Evolutionary conservation across 2,888 invertebrate species (phyloP), one percentile per base, ranked within the genome.

Genomic region (Chaetogeoica ovagalla): DNA sequence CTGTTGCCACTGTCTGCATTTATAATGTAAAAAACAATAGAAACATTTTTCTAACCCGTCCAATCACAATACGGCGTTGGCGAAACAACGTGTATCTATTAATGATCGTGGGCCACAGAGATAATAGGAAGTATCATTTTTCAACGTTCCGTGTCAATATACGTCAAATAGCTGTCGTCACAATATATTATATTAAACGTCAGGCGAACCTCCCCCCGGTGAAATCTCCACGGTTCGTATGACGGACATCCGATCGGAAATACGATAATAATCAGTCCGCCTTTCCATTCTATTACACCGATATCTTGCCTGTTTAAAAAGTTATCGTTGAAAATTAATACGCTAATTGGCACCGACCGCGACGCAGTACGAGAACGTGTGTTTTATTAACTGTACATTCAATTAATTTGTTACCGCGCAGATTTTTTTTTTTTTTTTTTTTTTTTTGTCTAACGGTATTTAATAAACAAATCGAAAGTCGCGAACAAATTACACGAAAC

Each of bases 241-340:
- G 79, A 79, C 55, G 63, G 63, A 79, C 57, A 65, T 79, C 70
- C 79, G 71, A 79, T 65, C 70, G 71, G 79, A 71, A 79, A 71
- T 63, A 60, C 55, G 77, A 77, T 77, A 77, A 77, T 62, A 77
- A 77, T 62, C 60, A 39, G 4, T 48, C 9, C 6, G 37, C 17
- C 60, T 77, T 62, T 60, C 48, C 37, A 23, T 70, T 70, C 68
- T 68, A 37, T 48, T 30, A 30, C 30, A 60, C 19, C n/a, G n/a
- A n/a, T 37, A n/a, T 72, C 72, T 11, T 48, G 9, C 5, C 19
- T 19, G 30, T 60, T 72, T 30, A 13, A 21, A 52, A 52, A 15
- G 17, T 52, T 30, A 30, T 52, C 30, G 55, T 55, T 39, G 48
- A 65, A 52, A 65, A 74, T 63, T 55, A 17, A 55, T 17, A 65